Evolutionary conservation across 1,140 invertebrate species (phyloP).

Genomic region (Meloidogyne chitwoodi): DNA sequence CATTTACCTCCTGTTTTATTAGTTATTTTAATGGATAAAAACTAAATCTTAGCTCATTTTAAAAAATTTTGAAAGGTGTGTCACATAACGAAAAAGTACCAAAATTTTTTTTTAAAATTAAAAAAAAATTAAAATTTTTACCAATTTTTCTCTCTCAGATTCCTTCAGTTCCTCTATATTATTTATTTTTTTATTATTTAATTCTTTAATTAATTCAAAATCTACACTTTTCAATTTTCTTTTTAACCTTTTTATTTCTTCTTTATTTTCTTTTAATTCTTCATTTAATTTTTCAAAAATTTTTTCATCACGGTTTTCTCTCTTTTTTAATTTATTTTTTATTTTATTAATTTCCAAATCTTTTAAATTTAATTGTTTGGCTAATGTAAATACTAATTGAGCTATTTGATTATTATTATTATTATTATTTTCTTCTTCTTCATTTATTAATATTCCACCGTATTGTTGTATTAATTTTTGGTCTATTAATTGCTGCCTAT

Average conservation of each 20-base stretch:
- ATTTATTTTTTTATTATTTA: not conserved
- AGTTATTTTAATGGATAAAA: too few species aligned
- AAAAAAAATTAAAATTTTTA: too few species aligned
- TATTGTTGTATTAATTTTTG: not conserved
- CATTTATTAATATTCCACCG: not conserved
- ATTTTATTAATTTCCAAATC: constrained; percentile 13
- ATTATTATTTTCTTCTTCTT: not conserved
- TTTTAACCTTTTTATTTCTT: constrained; percentile 7
- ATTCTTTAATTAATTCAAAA: not conserved
- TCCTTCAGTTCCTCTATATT: not conserved
- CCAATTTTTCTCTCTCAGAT: not conserved
- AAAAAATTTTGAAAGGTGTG: too few species aligned
- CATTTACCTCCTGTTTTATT: too few species aligned
- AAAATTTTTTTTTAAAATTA: too few species aligned
- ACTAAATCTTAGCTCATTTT: too few species aligned
- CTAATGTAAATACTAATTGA: constrained; percentile 11
- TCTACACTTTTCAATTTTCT: not conserved
- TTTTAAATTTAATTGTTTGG: constrained; percentile 9
- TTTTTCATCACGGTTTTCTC: not conserved
- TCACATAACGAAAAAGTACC: too few species aligned
- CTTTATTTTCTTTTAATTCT: not conserved
- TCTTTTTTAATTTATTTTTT: not conserved
- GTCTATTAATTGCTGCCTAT: not conserved
- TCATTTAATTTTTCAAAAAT: not conserved
- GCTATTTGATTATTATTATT: constrained; percentile 6